Conservation (phyloP, 2,797 vertebrate species). For the Alcedo quadribrachys region DNA sequence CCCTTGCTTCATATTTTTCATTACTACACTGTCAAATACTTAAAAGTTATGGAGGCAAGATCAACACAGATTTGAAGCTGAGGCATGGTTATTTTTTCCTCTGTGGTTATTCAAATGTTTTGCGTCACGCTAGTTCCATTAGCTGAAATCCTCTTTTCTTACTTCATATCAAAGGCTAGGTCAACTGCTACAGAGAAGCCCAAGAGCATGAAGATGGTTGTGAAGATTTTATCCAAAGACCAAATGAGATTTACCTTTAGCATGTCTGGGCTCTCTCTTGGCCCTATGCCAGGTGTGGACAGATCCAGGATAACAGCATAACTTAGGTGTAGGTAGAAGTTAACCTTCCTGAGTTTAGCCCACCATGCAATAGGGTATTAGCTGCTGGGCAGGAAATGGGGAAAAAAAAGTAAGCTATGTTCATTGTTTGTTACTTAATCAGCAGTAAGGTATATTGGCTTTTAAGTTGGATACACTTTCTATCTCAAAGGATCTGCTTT, state of each 20-base stretch:
- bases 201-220: background rate
- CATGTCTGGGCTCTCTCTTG: background rate
- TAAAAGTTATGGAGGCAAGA: background rate
- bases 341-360: background rate
- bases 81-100: background rate
- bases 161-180: background rate
- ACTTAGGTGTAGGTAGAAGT: background rate
- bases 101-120: background rate
- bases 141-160: background rate
- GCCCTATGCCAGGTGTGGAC: background rate
- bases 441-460: background rate
- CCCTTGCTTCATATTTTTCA: background rate
- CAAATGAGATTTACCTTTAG: background rate
- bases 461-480: background rate
- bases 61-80: background rate
- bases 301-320: background rate
- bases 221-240: background rate
- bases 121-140: background rate
- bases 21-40: background rate
- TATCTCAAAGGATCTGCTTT: background rate
- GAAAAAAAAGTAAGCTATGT: background rate
- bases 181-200: background rate
- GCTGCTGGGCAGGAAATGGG: background rate
- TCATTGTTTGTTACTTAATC: background rate
- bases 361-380: background rate